Conservation (phyloP, 2,797 vertebrate species). For the Synaphobranchus kaupii region DNA sequence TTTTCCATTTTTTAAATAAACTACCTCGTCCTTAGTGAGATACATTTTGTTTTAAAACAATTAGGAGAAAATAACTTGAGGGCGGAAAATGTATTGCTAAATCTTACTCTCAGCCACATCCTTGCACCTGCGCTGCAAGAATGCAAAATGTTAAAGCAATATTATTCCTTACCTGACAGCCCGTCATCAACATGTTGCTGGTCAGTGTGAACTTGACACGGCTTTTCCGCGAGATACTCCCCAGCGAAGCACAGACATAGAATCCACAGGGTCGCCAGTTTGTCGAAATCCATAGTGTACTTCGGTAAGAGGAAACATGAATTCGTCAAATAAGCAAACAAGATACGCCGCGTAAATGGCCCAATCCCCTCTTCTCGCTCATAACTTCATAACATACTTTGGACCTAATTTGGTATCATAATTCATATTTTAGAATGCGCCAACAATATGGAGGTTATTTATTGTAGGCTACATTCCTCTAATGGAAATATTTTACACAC, state of each 20-base stretch:
- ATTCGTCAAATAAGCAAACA: background rate
- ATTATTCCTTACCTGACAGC: slow-evolving; percentile 26
- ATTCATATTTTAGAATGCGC: background rate
- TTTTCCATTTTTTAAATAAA: background rate
- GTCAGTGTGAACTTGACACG: background rate
- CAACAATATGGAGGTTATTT: background rate
- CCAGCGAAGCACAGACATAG: slow-evolving; percentile 41
- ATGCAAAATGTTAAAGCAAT: background rate
- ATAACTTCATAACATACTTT: background rate
- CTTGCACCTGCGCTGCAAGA: background rate
- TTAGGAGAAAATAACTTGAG: background rate
- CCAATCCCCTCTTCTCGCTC: background rate
- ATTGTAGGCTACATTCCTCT: background rate
- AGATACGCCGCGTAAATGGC: background rate
- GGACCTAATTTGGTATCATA: background rate
- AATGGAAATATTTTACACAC: background rate
- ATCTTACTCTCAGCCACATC: background rate
- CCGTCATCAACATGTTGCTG: slow-evolving; percentile 5
- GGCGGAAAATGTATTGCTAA: background rate
- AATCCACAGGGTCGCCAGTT: slow-evolving; percentile 36
- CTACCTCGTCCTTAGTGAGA: background rate
- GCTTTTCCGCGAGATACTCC: slow-evolving; percentile 39
- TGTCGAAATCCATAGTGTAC: slow-evolving; percentile 30
- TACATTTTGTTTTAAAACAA: background rate
- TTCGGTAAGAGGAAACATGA: background rate